Percentiles rank a stretch among this genome's conserved stretches.
Evolutionary conservation across 2,888 invertebrate genomes (phyloP).

Genomic region (Nomada goodeniana): DNA sequence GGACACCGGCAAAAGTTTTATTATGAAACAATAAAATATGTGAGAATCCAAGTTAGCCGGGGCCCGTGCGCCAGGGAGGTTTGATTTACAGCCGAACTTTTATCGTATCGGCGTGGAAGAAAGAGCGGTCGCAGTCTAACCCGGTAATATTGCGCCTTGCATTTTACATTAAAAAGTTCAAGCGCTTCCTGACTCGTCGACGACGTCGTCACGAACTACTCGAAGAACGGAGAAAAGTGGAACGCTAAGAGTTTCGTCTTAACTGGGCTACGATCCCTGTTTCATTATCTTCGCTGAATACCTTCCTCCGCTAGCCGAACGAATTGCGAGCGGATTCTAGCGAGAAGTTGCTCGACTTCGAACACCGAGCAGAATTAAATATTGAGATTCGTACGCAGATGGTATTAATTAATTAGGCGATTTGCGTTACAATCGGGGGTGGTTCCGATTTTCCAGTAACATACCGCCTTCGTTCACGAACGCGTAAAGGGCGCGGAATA

Average conservation of each 20-base stretch:
- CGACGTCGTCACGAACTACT: slow-evolving; percentile 53
- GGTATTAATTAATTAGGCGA: too few species aligned
- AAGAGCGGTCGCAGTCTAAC: slow-evolving; percentile 64
- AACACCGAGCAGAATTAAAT: background rate
- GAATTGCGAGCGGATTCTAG: background rate
- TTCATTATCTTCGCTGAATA: slow-evolving; percentile 30
- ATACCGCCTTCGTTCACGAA: background rate
- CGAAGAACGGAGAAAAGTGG: slow-evolving; percentile 28
- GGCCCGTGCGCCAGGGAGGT: slow-evolving; percentile 43
- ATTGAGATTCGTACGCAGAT: background rate
- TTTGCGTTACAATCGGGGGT: background rate
- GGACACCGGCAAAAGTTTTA: slow-evolving; percentile 78
- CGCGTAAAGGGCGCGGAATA: background rate
- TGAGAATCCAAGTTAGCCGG: slow-evolving; percentile 66
- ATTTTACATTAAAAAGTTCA: slow-evolving; percentile 81
- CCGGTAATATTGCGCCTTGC: slow-evolving; percentile 78
- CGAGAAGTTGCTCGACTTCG: background rate
- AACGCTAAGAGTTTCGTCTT: slow-evolving; percentile 47
- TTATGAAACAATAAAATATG: slow-evolving; percentile 83
- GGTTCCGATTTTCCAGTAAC: background rate
- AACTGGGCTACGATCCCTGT: slow-evolving; percentile 53
- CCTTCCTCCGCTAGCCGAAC: background rate
- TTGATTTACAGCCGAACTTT: slow-evolving; percentile 82
- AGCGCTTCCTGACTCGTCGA: slow-evolving; percentile 68
- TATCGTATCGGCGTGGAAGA: slow-evolving; percentile 73